These are phyloP conservation scores for Nannoperca australis DNA, from an alignment of 2,797 vertebrate genomes.

Conservation along the genomic window DNA sequence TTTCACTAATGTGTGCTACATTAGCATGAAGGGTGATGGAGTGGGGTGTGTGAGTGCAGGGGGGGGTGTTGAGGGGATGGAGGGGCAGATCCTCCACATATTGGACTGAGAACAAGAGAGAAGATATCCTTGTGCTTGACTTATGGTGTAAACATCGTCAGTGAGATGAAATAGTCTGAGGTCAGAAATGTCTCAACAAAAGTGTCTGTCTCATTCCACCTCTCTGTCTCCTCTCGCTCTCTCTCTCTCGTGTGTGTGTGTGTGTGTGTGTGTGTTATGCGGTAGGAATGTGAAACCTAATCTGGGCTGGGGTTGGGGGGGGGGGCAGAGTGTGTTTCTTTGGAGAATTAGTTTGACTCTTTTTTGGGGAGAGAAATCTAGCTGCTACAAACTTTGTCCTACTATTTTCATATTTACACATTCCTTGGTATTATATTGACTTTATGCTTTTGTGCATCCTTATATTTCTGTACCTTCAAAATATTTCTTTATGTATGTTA, in stretches of 20 bases:
- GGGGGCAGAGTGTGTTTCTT: conserved; percentile 49
- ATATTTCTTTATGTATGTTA: too few species aligned
- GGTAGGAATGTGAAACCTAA: conserved; percentile 81
- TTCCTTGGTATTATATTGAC: background rate
- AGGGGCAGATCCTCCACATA: conserved; percentile 21
- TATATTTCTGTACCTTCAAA: background rate
- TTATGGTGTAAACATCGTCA: conserved; percentile 66
- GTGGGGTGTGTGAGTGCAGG: background rate
- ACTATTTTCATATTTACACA: background rate
- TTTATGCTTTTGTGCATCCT: background rate
- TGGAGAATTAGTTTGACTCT: conserved; percentile 62
- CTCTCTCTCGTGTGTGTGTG: conserved; percentile 27
- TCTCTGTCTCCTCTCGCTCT: conserved; percentile 16
- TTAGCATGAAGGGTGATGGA: conserved; percentile 53
- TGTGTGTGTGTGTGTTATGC: conserved; percentile 58
- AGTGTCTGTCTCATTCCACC: conserved; percentile 58
- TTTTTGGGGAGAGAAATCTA: conserved; percentile 11
- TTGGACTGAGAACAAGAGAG: conserved; percentile 57
- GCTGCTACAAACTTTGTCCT: background rate
- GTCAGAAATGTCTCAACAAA: conserved; percentile 65
- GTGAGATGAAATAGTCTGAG: conserved; percentile 62
- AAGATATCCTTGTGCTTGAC: conserved; percentile 57
- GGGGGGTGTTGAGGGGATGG: background rate
- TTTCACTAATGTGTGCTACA: conserved; percentile 77
- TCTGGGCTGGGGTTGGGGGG: conserved; percentile 50